Conservation (phyloP, 2,888 invertebrate genomes). For the Fissipunctia ypsillon region DNA sequence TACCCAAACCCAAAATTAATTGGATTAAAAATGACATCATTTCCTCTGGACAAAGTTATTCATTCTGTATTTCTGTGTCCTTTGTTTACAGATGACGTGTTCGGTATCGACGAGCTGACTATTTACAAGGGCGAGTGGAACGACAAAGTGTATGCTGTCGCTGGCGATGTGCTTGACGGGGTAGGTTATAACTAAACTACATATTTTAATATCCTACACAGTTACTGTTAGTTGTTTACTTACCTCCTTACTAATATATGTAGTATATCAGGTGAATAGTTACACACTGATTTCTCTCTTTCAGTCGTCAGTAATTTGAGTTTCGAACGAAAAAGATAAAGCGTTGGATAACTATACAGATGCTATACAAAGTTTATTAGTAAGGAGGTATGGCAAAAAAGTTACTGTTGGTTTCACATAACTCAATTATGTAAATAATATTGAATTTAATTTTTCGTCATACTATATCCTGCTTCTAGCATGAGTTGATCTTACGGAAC, state of each 20-base stretch:
- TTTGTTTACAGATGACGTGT: slow-evolving; percentile 94
- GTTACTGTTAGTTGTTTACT: neutral
- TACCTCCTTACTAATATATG: no score
- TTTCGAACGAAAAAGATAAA: no score
- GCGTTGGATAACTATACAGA: no score
- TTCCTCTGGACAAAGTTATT: neutral
- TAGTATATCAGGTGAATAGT: no score
- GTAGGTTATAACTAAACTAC: slow-evolving; percentile 89
- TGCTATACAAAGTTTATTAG: no score
- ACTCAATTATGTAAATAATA: no score
- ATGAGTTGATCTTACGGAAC: neutral
- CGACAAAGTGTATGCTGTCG: slow-evolving; percentile 96
- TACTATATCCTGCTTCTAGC: neutral
- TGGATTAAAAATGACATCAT: neutral
- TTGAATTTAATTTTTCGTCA: neutral
- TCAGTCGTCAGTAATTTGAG: no score
- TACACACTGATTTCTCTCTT: no score
- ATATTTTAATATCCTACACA: neutral
- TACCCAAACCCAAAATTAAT: neutral
- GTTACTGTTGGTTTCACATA: neutral
- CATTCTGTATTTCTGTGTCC: neutral
- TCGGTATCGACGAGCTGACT: slow-evolving; percentile 98
- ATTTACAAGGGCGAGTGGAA: slow-evolving; percentile 96
- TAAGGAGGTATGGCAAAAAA: no score
- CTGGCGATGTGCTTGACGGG: slow-evolving; percentile 98